Base-by-base conservation (phyloP, 2,113 vertebrate genomes). In the Atractosteus spatula region DNA sequence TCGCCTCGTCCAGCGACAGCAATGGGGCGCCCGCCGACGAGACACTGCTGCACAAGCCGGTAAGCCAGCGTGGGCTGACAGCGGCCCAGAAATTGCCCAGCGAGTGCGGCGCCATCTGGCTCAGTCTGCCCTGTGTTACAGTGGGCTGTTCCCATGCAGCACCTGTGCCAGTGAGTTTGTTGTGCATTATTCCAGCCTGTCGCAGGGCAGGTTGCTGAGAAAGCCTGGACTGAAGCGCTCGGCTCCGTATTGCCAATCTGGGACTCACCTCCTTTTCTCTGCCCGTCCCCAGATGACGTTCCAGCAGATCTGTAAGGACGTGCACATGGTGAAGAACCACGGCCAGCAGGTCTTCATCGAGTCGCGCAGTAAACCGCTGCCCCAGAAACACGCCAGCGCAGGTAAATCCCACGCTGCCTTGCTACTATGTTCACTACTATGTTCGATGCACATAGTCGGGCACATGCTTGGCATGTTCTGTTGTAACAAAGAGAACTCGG, bases 291-390 rank as follows among this genome's bases (percentile, higher is more conserved):
- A 96, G 94, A 95, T 96, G 91, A 96, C 94, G 4, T 96, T 97
- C 88, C 94, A 96, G 88, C 94, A 97, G 87, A 95, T 96, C 85
- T 96, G 95, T 83, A 96, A 96, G 82, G 92, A 97, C 0, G 94
- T 96, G 64, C 93, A 97, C 75, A 89, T 92, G 85, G 95, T 95
- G 69, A 97, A 96, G 79, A 94, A 93, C 7, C 95, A 88, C 3
- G 95, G 95, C 0, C 95, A 96, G 74, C 92, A 96, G 80, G 82
- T 94, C 29, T 96, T 96, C 72, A 95, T 97, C 0, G 94, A 96
- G 71, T 96, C 95, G 57, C 90, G 94, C 3, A 89, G 91, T 70
- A 84, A 90, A 7, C 92, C 87, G 0, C 73, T 55, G 0, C 78
- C 89, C 1, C 87, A 82, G 56, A 90, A 89, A 69, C 81, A 80